These are phyloP conservation scores for Scrobipalpa costella DNA, from an alignment of 2,888 invertebrate species.

Conservation along the genomic window DNA sequence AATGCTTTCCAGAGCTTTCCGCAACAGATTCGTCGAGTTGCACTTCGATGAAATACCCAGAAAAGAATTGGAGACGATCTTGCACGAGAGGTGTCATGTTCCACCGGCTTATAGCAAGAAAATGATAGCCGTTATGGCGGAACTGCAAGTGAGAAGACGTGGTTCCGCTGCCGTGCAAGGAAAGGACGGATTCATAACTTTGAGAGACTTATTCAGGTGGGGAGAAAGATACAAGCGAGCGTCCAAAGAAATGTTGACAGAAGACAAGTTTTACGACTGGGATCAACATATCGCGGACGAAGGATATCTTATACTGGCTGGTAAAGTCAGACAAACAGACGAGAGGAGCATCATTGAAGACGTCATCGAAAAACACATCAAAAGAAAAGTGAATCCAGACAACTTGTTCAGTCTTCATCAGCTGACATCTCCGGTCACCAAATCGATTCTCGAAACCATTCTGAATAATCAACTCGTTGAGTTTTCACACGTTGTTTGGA, in stretches of 20 bases:
- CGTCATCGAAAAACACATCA: conserved; percentile 89
- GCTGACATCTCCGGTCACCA: conserved; percentile 89
- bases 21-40: conserved; percentile 98
- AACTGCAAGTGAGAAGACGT: conserved; percentile 90
- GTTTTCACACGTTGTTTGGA: conserved; percentile 95
- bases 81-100: conserved; percentile 93
- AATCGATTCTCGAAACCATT: conserved; percentile 84
- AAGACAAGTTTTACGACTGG: conserved; percentile 92
- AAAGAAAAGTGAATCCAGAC: conserved; percentile 85
- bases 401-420: conserved; percentile 86
- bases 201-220: conserved; percentile 98
- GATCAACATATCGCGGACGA: conserved; percentile 98
- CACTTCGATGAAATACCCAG: conserved; percentile 98
- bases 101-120: conserved; percentile 93
- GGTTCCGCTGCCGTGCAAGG: conserved; percentile 95
- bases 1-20: conserved; percentile 96
- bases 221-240: conserved; percentile 94
- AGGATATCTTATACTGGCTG: conserved; percentile 96
- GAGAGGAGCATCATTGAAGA: conserved; percentile 91
- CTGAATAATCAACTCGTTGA: conserved; percentile 75
- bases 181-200: conserved; percentile 95
- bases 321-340: conserved; percentile 91
- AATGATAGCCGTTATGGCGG: conserved; percentile 95
- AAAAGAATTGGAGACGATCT: conserved; percentile 91
- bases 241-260: conserved; percentile 76